Conservation (phyloP, 2,888 invertebrate genomes). For the Celastrina argiolus region DNA sequence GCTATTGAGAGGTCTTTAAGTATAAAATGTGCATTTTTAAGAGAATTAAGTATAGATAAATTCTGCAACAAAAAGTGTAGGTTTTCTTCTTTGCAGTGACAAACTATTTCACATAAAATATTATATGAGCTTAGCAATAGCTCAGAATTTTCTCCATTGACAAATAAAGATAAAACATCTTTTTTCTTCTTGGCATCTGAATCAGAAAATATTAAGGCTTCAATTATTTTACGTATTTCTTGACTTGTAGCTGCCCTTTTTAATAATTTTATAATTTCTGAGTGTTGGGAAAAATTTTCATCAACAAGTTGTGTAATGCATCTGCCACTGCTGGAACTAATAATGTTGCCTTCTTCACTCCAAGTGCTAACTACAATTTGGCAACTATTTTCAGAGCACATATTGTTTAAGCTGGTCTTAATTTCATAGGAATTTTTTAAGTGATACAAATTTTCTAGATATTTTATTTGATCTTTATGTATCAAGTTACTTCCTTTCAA, state of each 20-base stretch:
- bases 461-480: conserved; percentile 46
- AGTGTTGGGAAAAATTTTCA: conserved; percentile 43
- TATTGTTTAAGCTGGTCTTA: conserved; percentile 48
- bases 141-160: conserved; percentile 52
- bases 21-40: conserved; percentile 54
- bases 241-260: conserved; percentile 54
- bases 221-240: conserved; percentile 53
- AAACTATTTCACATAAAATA: conserved; percentile 53
- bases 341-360: conserved; percentile 40
- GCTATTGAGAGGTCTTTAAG: conserved; percentile 60
- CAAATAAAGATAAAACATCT: conserved; percentile 46
- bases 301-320: conserved; percentile 49
- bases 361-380: conserved; percentile 42
- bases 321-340: conserved; percentile 48
- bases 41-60: conserved; percentile 52
- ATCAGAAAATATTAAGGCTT: conserved; percentile 46
- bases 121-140: conserved; percentile 51
- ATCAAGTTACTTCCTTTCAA: conserved; percentile 58
- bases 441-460: conserved; percentile 60
- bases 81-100: conserved; percentile 56
- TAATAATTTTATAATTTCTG: conserved; percentile 47
- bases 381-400: conserved; percentile 50
- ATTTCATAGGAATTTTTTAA: conserved; percentile 61
- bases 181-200: conserved; percentile 36
- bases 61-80: conserved; percentile 52